phyloP scores from a whole-genome alignment of 2,797 vertebrate species.

The Dermochelys coriacea region DNA sequence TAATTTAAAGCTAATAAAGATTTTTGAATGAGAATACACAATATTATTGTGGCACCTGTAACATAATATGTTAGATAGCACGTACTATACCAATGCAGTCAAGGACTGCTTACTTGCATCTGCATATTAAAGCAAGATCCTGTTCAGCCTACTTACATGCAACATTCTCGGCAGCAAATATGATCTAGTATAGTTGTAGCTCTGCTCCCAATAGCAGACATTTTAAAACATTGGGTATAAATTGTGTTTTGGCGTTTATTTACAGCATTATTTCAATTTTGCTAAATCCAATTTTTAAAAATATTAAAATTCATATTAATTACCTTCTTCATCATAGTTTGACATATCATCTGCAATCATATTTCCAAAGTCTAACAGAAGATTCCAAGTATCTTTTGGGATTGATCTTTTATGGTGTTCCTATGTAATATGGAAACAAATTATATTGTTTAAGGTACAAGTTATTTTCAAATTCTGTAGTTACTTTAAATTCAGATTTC shows the following conservation, averaged over 20 bases:
- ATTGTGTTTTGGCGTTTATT: not conserved
- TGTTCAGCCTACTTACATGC: not conserved
- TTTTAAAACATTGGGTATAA: not conserved
- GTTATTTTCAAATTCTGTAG: not conserved
- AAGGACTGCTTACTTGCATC: not conserved
- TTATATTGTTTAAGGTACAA: not conserved
- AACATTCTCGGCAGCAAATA: not conserved
- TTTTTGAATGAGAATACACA: not conserved
- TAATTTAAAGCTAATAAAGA: not conserved
- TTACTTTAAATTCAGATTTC: not conserved
- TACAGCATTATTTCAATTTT: not conserved
- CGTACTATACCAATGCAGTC: not conserved
- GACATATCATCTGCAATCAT: conserved; percentile 99
- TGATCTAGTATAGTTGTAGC: not conserved
- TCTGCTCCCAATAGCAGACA: not conserved
- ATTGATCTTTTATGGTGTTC: conserved; percentile 98
- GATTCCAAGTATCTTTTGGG: conserved; percentile 98
- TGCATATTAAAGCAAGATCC: not conserved
- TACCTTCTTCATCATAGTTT: conserved; percentile 98
- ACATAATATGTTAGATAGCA: not conserved
- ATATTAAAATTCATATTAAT: not conserved
- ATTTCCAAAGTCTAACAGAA: conserved; percentile 96
- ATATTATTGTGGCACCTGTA: not conserved
- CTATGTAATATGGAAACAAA: conserved; percentile 74
- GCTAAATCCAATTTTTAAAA: not conserved